Evolutionary conservation across 2,113 vertebrate species (phyloP), one percentile per base, ranked within the genome.

Genomic region (Pollachius pollachius): DNA sequence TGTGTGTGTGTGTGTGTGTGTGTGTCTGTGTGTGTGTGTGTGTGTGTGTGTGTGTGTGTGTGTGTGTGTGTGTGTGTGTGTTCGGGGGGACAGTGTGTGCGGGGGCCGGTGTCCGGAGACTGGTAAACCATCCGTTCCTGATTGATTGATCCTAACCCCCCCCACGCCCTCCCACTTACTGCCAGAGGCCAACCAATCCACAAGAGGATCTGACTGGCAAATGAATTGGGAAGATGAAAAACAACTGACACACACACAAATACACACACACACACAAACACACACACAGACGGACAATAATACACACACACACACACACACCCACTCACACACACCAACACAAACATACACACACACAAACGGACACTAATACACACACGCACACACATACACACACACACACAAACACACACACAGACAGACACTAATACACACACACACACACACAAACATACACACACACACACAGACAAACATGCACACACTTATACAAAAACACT

Each of bases 141-240:
- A 65, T 64, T 74, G 74, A 81, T 80, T 74, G 74, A 65, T 52
- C 67, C 56, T 56, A 4, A 61, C 27, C 17, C 34, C 18, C 23
- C 1, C 8, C 25, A 5, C 30, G 17, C 59, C 13, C 75, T 65
- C 13, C 0, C 60, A 54, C 41, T 59, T 41, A 6, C 64, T 59
- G 17, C 37, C 18, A 63, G 66, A 18, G 60, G 30, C 66, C 61
- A 62, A 23, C 62, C 62, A n/a, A 63, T 59, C 59, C 64, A 72
- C 64, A 76, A 15, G 78, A 71, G 34, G 27, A 54, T 69, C 65
- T 67, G 74, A 72, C 12, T 65, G 74, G 74, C 69, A 41, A 79
- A 77, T 78, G 25, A 70, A 81, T 72, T 65, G 63, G 16, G 16
- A 23, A 67, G 67, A 0, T 54, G 61, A 73, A 66, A 70, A 56